Evolutionary conservation across 1,140 invertebrate genomes (phyloP), one percentile per base, ranked within the genome.

Genomic region (Drepana arcuata): DNA sequence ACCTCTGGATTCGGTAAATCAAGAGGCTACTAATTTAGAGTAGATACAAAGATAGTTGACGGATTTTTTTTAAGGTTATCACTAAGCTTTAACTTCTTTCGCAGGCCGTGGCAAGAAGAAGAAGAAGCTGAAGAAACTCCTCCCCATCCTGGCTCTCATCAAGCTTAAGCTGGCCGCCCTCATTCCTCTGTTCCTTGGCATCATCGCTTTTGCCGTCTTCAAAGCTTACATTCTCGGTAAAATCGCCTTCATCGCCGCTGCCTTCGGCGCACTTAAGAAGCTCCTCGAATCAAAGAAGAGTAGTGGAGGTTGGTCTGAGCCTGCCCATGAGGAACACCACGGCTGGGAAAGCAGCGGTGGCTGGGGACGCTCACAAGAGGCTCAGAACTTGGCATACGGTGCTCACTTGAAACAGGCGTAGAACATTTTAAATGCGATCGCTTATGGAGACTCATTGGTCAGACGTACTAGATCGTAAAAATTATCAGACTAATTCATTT

Each of bases 221-320:
- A 94, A 94, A 85, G 92, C 92, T 4, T 87, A 93, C 49, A 75
- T 93, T 34, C 87, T 93, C 41, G 91, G 92, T 56, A 94, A 94
- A 77, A 87, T 94, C 37, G 92, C 92, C 6, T 86, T 94, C 37
- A 87, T 93, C 45, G 86, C 93, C 40, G 88, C 90, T 33, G 87
- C 86, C 14, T 86, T 93, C 40, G 89, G 93, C 31, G 91, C 88
- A 1, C 68, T 93, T 39, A 92, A 94, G 83, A 94, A 94, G 60
- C 84, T 94, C 7, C 73, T 94, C 9, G 91, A 88, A 24, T 85
- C 85, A 31, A 93, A 93, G 58, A 87, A 86, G 38, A 92, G 91
- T 68, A 91, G 91, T 61, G 88, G 90, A 56, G 88, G 91, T 2
- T 89, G 89, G 37, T 84, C 88, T 25, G 89, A 90, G 64, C 88